Conservation (phyloP, 2,797 vertebrate genomes). For the Avahi laniger region DNA sequence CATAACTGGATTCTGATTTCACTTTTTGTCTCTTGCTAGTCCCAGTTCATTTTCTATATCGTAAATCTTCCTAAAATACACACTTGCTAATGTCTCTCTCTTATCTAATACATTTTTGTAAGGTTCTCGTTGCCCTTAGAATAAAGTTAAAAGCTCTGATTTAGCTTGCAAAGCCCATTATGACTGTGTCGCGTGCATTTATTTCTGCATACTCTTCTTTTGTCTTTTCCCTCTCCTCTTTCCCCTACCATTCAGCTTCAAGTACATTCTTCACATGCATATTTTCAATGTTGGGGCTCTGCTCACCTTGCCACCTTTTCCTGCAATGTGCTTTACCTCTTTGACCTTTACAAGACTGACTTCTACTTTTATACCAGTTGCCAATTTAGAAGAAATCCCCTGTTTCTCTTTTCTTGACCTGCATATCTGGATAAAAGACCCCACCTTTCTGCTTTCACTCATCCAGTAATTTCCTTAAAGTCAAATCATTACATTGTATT, state of each 20-base stretch:
- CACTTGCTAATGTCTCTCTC: not conserved
- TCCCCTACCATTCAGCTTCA: not conserved
- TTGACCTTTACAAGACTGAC: not conserved
- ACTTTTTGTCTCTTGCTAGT: not conserved
- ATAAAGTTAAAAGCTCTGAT: not conserved
- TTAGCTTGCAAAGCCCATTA: not conserved
- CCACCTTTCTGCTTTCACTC: not conserved
- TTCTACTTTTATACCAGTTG: not conserved
- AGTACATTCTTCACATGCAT: not conserved
- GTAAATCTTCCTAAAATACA: conserved; percentile 26
- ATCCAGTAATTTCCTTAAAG: not conserved
- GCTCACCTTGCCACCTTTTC: not conserved
- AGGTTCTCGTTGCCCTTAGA: not conserved
- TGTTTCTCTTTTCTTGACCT: not conserved
- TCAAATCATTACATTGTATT: not conserved
- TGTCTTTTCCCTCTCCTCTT: not conserved
- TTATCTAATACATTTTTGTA: not conserved
- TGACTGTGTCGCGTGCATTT: not conserved
- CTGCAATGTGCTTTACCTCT: not conserved
- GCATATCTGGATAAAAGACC: not conserved
- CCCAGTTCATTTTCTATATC: not conserved
- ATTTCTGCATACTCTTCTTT: not conserved
- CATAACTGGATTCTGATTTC: not conserved
- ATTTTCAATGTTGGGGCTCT: not conserved
- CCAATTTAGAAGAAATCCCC: not conserved